Percentiles rank a stretch among this genome's conserved stretches.
These are phyloP conservation scores for Pseudochirops cupreus DNA, from an alignment of 2,797 vertebrate genomes.

Conservation along the genomic window DNA sequence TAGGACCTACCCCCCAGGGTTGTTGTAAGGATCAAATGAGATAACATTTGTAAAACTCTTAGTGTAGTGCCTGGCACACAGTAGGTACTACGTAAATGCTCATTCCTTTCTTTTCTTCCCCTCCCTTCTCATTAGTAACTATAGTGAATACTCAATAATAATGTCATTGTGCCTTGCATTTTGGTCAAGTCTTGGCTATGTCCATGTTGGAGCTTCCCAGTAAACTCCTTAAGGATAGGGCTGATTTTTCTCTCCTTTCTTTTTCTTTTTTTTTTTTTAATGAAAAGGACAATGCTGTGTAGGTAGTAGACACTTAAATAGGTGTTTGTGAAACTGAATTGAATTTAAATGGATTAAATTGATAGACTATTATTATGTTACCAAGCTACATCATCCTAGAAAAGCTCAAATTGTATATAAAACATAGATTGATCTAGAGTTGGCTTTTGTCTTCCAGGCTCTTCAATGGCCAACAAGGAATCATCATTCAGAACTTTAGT, in stretches of 20 bases:
- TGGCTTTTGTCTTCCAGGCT: slow-evolving; percentile 90
- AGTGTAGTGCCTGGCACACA: not conserved
- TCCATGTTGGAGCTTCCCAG: not conserved
- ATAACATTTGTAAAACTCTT: not conserved
- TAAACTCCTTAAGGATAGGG: not conserved
- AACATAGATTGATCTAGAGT: slow-evolving; percentile 72
- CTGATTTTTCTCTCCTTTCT: not conserved
- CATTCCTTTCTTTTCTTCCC: not conserved
- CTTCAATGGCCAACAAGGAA: slow-evolving; percentile 95
- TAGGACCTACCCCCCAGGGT: not conserved
- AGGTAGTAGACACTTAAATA: not conserved
- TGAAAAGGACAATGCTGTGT: not conserved
- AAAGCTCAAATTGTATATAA: slow-evolving; percentile 17
- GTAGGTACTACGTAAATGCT: not conserved
- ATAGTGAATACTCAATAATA: not conserved
- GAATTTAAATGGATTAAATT: not conserved
- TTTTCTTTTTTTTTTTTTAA: not conserved
- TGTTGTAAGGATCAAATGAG: not conserved
- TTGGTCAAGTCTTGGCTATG: not conserved
- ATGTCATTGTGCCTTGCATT: not conserved
- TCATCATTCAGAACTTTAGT: slow-evolving; percentile 96
- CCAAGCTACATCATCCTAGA: not conserved
- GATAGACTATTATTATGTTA: not conserved
- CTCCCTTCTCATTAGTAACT: not conserved
- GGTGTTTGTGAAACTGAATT: not conserved